These are phyloP conservation scores for Vanacampus margaritifer DNA, from an alignment of 2,113 vertebrate species.

Conservation along the genomic window DNA sequence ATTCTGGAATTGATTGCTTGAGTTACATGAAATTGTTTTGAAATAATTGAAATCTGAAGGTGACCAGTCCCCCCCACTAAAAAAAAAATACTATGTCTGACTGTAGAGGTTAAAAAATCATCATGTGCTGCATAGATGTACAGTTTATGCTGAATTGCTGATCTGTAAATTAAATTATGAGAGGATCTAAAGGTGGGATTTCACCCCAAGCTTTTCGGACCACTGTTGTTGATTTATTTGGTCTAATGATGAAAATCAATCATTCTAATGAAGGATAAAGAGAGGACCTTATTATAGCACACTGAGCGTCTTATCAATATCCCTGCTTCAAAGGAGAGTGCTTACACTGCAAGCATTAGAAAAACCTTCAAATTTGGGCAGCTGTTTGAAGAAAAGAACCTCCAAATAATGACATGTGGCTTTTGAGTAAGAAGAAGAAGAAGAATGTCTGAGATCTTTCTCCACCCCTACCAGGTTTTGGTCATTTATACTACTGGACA, in stretches of 20 bases:
- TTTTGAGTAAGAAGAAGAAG: conserved; percentile 39
- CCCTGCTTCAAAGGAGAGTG: conserved; percentile 49
- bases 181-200: neutral
- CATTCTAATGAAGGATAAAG: conserved; percentile 47
- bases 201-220: neutral
- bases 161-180: neutral
- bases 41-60: neutral
- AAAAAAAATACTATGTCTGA: neutral
- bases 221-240: conserved; percentile 17
- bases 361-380: conserved; percentile 36
- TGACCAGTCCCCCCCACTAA: neutral
- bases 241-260: conserved; percentile 41
- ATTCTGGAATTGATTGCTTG: no score
- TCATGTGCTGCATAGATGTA: neutral
- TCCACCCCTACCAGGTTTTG: conserved; percentile 16
- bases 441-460: conserved; percentile 34
- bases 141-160: neutral
- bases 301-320: conserved; percentile 53
- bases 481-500: conserved; percentile 10
- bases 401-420: conserved; percentile 27
- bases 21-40: neutral
- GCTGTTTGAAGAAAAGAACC: conserved; percentile 19
- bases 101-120: neutral
- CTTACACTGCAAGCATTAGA: conserved; percentile 34
- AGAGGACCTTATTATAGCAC: conserved; percentile 36